These are phyloP conservation scores for Chiroxiphia lanceolata DNA, from an alignment of 2,797 vertebrate genomes.

Conservation along the genomic window DNA sequence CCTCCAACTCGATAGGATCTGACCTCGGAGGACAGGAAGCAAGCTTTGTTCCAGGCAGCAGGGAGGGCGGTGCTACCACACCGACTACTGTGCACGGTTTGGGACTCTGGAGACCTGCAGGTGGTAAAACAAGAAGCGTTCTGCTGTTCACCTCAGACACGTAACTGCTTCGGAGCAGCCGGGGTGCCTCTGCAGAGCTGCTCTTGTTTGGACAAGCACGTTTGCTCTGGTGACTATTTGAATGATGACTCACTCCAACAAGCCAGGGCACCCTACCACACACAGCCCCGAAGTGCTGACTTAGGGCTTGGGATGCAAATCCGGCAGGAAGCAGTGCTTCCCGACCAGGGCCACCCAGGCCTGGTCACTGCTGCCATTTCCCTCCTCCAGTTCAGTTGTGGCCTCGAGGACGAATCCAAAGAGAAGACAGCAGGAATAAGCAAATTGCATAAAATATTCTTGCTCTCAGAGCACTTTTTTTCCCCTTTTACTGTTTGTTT, in stretches of 20 bases:
- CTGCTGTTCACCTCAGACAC: not conserved
- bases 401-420: not conserved
- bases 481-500: not conserved
- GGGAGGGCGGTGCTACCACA: not conserved
- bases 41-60: not conserved
- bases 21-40: not conserved
- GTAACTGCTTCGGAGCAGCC: not conserved
- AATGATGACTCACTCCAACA: slow-evolving; percentile 72
- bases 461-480: not conserved
- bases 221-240: slow-evolving; percentile 50
- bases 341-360: not conserved
- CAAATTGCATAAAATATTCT: not conserved
- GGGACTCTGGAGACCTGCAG: not conserved
- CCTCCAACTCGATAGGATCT: not conserved
- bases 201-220: slow-evolving; percentile 68
- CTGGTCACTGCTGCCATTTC: not conserved
- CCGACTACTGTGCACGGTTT: rapidly evolving
- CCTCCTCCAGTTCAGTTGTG: not conserved
- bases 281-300: slow-evolving; percentile 61
- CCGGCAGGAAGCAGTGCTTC: slow-evolving; percentile 44
- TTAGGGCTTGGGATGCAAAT: slow-evolving; percentile 58
- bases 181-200: not conserved
- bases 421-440: not conserved
- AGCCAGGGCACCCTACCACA: slow-evolving; percentile 63
- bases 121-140: not conserved